Evolutionary conservation across 1,140 invertebrate genomes (phyloP).

Genomic region (Brachionus rubens): DNA sequence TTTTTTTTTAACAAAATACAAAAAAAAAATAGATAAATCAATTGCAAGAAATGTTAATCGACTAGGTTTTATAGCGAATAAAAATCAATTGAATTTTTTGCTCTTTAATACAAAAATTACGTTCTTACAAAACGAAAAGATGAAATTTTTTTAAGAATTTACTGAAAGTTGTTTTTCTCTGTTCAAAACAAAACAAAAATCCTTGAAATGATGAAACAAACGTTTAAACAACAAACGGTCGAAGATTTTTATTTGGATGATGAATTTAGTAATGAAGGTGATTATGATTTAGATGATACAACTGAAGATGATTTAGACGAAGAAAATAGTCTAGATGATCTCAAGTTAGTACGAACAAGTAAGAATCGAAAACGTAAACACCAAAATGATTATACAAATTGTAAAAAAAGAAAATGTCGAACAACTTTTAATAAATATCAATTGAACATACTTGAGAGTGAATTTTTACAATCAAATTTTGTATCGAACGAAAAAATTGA

Average conservation of each 20-base stretch:
- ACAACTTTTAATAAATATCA: conserved; percentile 18
- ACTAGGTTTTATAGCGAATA: too few relatives aligned
- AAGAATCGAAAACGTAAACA: background rate
- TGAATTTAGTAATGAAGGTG: background rate
- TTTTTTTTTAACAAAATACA: too few relatives aligned
- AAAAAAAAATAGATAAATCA: background rate
- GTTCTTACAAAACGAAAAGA: too few relatives aligned
- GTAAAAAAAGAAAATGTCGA: conserved; percentile 9
- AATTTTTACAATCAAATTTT: conserved; percentile 34
- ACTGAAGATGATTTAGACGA: conserved; percentile 1
- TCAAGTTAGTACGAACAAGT: background rate
- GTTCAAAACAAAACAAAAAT: background rate
- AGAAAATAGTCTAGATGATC: background rate
- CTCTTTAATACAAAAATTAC: too few relatives aligned
- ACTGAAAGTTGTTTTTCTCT: background rate
- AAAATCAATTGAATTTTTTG: too few relatives aligned
- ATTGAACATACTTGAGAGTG: background rate
- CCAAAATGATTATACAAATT: background rate
- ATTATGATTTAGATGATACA: too few relatives aligned
- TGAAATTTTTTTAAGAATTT: background rate
- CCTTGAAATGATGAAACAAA: conserved; percentile 1
- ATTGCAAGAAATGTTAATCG: conserved; percentile 31
- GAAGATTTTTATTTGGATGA: conserved; percentile 16
- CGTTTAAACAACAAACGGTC: background rate
- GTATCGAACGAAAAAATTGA: conserved; percentile 27